Evolutionary conservation across 2,888 invertebrate species (phyloP).

Genomic region (Cryptus armator): DNA sequence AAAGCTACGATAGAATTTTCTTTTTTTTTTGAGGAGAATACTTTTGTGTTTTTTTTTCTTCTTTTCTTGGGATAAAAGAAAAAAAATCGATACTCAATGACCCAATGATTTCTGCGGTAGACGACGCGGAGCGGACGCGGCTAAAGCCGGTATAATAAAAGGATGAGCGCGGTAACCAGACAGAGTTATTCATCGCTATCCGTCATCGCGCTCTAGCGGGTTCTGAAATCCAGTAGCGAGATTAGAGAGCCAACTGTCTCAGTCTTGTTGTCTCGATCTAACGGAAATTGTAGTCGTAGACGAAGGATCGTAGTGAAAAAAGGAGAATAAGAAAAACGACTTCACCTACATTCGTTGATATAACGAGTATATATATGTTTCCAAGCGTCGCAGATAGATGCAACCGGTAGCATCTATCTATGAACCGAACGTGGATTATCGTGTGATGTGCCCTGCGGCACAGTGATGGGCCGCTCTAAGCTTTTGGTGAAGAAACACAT

Average conservation of each 20-base stretch:
- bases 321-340: not conserved
- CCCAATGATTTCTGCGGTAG: conserved; percentile 1
- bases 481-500: no score
- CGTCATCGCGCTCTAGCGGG: not conserved
- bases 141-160: not conserved
- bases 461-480: not conserved
- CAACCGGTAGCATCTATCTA: conserved; percentile 5
- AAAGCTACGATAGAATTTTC: no score
- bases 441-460: not conserved
- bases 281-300: not conserved
- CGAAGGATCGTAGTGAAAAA: not conserved
- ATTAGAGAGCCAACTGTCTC: not conserved
- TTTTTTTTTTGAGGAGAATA: not conserved
- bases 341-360: not conserved
- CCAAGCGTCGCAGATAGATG: not conserved
- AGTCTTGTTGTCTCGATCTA: not conserved
- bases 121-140: not conserved
- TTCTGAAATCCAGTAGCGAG: not conserved
- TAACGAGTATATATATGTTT: not conserved
- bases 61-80: conserved; percentile 1
- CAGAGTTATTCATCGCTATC: conserved; percentile 1
- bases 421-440: conserved; percentile 4
- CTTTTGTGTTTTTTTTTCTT: not conserved
- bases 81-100: not conserved
- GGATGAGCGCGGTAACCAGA: not conserved